Percentiles rank a stretch among this genome's conserved stretches.
Evolutionary conservation across 2,797 vertebrate genomes (phyloP).

Genomic region (Enteromius anoplus): DNA sequence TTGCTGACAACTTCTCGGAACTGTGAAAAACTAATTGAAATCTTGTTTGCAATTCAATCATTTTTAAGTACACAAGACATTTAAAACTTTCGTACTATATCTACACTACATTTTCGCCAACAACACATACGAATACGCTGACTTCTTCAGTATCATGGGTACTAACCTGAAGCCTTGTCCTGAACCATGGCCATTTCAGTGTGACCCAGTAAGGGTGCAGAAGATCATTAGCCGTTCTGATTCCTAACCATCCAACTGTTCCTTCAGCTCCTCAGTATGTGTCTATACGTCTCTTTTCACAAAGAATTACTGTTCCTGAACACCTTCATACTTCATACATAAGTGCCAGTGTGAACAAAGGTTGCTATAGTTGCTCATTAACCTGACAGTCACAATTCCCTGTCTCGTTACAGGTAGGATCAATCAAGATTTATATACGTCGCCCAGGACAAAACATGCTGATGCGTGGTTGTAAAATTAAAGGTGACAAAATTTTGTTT

Average conservation of each 20-base stretch:
- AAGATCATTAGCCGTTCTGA: conserved; percentile 52
- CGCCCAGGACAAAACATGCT: conserved; percentile 7
- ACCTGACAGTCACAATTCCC: conserved; percentile 68
- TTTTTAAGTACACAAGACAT: neutral
- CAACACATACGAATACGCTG: neutral
- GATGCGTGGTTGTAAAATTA: neutral
- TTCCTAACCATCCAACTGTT: conserved; percentile 39
- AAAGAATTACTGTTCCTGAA: conserved; percentile 46
- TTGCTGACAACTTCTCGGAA: neutral
- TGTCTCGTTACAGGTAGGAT: conserved; percentile 67
- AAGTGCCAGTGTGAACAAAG: conserved; percentile 76
- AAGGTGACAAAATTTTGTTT: neutral
- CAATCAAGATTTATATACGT: conserved; percentile 46
- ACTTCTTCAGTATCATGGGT: neutral
- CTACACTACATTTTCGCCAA: neutral
- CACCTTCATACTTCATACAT: conserved; percentile 64
- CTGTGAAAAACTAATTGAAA: neutral
- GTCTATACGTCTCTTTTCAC: conserved; percentile 45
- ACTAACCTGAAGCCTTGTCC: conserved; percentile 79
- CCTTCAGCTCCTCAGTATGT: conserved; percentile 34
- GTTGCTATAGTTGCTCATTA: conserved; percentile 80
- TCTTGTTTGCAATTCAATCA: neutral
- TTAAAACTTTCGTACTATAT: neutral
- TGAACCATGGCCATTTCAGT: conserved; percentile 79
- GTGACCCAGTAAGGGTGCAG: conserved; percentile 46